Base-by-base conservation (phyloP, 2,888 invertebrate species). In the Dusona sp. region DNA sequence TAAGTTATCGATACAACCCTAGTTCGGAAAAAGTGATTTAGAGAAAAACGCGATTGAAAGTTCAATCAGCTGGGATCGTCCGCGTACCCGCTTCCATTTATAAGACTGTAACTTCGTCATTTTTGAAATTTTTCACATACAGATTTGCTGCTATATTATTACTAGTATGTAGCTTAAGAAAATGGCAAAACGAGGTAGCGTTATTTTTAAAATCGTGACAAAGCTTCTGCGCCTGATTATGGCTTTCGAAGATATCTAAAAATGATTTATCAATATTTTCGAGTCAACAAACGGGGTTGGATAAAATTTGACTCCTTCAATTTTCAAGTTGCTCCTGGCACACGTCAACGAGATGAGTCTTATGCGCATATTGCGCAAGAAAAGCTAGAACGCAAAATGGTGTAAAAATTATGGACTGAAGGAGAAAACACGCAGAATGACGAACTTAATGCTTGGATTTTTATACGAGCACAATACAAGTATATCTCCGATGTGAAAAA, bases 401-500 rank as follows among this genome's bases (percentile, higher is more conserved):
- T 81, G 68, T 75, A 64, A 74, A 86, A 86, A 86, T 84, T 78
- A 86, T 67, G 77, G 78, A 57, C 85, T 80, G 42, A 54, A 64
- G 83, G 77, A 65, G 54, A 22, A 61, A 61, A 29, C 29, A 29
- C 61, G 61, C 61, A 61, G 16, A 29, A 16, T 61, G 16, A 16
- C 54, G 22, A 54, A 22, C 61, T 54, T 42, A 51, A 33, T 54
- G 19, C 75, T 84, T 78, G 85, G 38, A 29, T 36, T 36, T 70
- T 29, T 33, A 29, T 29, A 48, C 25, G 29, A 57, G 57, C 25
- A 45, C 29, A 45, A 57, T 42, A 42, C 13, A 45, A 29, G 25
- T 74, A 48, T 65, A 38, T 25, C 1, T 42, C n/a, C 13, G 2
- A 36, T 29, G 19, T 7, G 9, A 64, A 22, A 25, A 54, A 36